Evolutionary conservation across 1,140 invertebrate genomes (phyloP), one percentile per base, ranked within the genome.

Genomic region (Eufriesea mexicana): DNA sequence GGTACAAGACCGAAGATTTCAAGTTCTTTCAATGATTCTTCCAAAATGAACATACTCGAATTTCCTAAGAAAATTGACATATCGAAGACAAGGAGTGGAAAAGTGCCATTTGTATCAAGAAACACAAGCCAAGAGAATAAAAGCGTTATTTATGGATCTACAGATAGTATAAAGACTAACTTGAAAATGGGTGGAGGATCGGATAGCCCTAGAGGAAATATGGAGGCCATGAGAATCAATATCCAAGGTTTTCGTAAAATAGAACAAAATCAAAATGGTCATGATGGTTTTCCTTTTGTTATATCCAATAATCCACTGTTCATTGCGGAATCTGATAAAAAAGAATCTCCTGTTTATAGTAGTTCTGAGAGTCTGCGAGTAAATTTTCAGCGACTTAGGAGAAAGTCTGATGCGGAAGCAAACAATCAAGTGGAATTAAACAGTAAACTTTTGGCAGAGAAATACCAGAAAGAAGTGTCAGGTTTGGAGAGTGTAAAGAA

Each of bases 271-370:
- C 91, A 93, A 74, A 93, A 94, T 62, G 90, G 90, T 4, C 92
- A 92, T 23, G 93, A 94, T 0, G 85, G 89, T 59, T 94, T 90
- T 68, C 93, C 93, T 0, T 94, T 91, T 42, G 90, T 93, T 0
- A 94, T 94, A 85, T 93, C 93, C 0, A 94, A 90, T 28, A 94
- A 94, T 84, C 93, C 93, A 0, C 28, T 94, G 6, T 94, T 94
- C 68, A 89, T 91, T 1, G 86, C 91, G 0, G 93, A 93, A 2
- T 64, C 89, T 0, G 87, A 91, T 5, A 92, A 91, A 16, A 90
- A 92, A 10, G 91, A 93, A 35, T 92, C 91, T 0, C 89, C 91
- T 0, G 86, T 92, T 25, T 90, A 92, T 49, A 92, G 91, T 51
- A 91, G 92, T 7, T 92, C 92, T 0, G 92, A 93, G 49, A 93